Evolutionary conservation across 1,140 invertebrate species (phyloP), one percentile per base, ranked within the genome.

Genomic region (Philopotamus ludificatus): DNA sequence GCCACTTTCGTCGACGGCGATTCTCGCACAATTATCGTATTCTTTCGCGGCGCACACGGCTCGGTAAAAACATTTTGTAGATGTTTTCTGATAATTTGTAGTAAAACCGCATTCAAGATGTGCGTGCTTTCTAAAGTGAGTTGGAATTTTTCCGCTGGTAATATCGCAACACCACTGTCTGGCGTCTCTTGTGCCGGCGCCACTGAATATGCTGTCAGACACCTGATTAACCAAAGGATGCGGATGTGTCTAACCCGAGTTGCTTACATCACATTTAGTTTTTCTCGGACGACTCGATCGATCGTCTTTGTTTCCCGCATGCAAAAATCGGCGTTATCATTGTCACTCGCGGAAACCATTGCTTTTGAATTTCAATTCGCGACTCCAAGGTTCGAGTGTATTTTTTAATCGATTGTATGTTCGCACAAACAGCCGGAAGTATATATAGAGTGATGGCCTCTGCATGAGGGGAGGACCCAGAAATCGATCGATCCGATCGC

Each of bases 131-230:
- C 44, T 47, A 47, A 47, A 47, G 18, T 47, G 44, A 47, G 44
- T 7, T n/a, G 18, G 44, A 15, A 15, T 47, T 47, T 47, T 47
- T 47, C 18, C 44, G 18, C 18, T 16, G 10, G 44, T 4, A 4
- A 16, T 20, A 15, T 47, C 44, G 44, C 44, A 15, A 34, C 28
- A 20, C 44, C 44, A 16, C 44, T 16, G 44, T 47, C 44, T 47
- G 44, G 44, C 44, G 18, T 9, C 44, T 34, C 28, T 20, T 7
- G 8, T 20, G 18, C 44, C 44, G 44, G 44, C 44, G 44, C 44
- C 44, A 47, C 44, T 47, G 44, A 47, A 47, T 47, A 47, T 47
- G 44, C 44, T 47, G 44, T 47, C 44, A 47, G 44, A 47, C 44
- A 47, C 44, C 44, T 47, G 44, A 47, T 16, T 16, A 47, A 16